Base-by-base conservation (phyloP, 1,140 invertebrate genomes). In the Drosophila albomicans region DNA sequence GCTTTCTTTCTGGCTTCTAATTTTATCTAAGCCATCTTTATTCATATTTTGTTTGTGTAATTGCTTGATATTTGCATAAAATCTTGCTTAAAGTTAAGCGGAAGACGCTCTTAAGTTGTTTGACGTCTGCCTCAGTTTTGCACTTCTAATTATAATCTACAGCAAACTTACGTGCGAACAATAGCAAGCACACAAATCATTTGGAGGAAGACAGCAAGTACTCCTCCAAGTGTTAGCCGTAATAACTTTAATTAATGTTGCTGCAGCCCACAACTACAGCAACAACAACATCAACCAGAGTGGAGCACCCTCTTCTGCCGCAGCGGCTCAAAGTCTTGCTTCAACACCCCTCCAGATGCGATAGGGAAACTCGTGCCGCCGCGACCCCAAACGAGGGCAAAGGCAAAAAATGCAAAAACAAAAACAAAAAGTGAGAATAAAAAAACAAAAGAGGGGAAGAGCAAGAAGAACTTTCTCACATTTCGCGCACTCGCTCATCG, bases 391-490 rank as follows among this genome's bases (percentile, higher is more conserved):
- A 45, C 38, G 63, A 56, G 63, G 16, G 20, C 35, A 58, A 38
- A n/a, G 11, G 8, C 46, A 68, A 71, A 54, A 32, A 25, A 25
- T 25, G 30, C 4, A 45, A 43, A 45, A 25, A 0, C 20, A 25
- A 75, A 41, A 35, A 45, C 35, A 43, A 72, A 66, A 84, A 73
- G 52, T 75, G n/a, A 7, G 5, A n/a, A 28, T 25, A 65, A 43
- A 30, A 51, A 51, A 75, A 58, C 0, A 7, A 32, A 2, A 8
- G 30, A 30, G 30, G 4, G 20, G 67, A 43, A 77, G 6, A 30
- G 30, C 2, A 30, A 63, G 35, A 77, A 79, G 35, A 82, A 82
- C 66, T 84, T 84, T 82, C 75, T 82, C 75, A 48, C 76, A 76
- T 76, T 82, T 84, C 73, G 59, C 81, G 81, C 77, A 75, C 61